Evolutionary conservation across 2,888 invertebrate genomes (phyloP).

Genomic region (Conomelus anceps): DNA sequence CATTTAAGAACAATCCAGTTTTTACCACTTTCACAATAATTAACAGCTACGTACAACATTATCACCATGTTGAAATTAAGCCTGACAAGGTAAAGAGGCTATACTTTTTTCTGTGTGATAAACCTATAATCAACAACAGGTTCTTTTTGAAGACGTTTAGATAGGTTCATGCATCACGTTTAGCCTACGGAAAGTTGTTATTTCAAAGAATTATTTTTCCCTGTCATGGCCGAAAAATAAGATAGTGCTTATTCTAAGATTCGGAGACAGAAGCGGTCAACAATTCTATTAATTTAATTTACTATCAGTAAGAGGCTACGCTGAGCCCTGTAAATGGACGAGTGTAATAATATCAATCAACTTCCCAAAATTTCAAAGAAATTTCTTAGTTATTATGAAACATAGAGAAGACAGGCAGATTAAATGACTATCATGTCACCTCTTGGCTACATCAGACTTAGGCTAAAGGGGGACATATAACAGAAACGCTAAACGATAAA

Average conservation of each 20-base stretch:
- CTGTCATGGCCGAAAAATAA: neutral
- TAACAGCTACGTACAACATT: neutral
- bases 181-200: neutral
- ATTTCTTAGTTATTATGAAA: too few relatives aligned
- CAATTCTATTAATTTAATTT: too few relatives aligned
- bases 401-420: too few relatives aligned
- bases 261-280: too few relatives aligned
- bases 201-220: neutral
- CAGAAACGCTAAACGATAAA: too few relatives aligned
- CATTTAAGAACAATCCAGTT: neutral
- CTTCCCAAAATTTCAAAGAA: neutral
- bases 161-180: neutral
- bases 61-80: neutral
- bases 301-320: too few relatives aligned
- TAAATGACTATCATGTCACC: too few relatives aligned
- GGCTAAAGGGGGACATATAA: too few relatives aligned
- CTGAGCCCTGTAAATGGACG: too few relatives aligned
- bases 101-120: neutral
- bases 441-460: too few relatives aligned
- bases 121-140: neutral
- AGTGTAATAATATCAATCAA: neutral
- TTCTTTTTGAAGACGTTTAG: neutral
- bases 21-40: neutral
- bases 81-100: neutral
- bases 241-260: neutral